Conservation (phyloP, 2,113 vertebrate genomes). For the Ctenomys sociabilis region DNA sequence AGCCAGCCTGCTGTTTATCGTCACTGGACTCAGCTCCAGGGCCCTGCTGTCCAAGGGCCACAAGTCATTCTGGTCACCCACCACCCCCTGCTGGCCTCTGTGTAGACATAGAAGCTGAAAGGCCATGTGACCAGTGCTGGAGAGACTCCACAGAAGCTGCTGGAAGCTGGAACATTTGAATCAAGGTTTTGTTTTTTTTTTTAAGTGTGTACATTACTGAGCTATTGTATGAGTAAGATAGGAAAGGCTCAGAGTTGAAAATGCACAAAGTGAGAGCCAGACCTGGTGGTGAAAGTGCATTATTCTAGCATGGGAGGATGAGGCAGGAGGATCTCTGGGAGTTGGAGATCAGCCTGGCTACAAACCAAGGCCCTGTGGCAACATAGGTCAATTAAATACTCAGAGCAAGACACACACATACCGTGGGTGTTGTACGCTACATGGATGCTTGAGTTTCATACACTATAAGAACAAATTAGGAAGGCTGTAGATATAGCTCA, state of each 20-base stretch:
- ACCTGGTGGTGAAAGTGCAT: neutral
- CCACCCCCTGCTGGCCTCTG: neutral
- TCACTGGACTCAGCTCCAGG: neutral
- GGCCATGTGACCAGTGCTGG: neutral
- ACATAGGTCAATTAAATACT: neutral
- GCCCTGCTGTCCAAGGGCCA: neutral
- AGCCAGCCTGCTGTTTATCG: neutral
- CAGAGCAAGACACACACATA: no score
- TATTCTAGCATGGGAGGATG: neutral
- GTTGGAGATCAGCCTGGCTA: neutral
- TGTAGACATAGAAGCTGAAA: neutral
- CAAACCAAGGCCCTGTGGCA: neutral
- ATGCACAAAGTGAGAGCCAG: neutral
- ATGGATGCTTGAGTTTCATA: neutral
- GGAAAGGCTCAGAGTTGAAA: neutral
- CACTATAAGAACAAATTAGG: neutral
- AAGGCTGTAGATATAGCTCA: no score
- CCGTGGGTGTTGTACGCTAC: neutral
- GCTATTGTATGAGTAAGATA: neutral
- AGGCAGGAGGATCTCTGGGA: neutral
- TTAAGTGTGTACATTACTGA: neutral
- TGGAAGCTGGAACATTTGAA: neutral
- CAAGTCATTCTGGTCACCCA: no score
- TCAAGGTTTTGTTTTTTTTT: no score
- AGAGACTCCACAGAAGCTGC: neutral